phyloP scores from a whole-genome alignment of 2,797 vertebrate species.

The Danio albolineatus region DNA sequence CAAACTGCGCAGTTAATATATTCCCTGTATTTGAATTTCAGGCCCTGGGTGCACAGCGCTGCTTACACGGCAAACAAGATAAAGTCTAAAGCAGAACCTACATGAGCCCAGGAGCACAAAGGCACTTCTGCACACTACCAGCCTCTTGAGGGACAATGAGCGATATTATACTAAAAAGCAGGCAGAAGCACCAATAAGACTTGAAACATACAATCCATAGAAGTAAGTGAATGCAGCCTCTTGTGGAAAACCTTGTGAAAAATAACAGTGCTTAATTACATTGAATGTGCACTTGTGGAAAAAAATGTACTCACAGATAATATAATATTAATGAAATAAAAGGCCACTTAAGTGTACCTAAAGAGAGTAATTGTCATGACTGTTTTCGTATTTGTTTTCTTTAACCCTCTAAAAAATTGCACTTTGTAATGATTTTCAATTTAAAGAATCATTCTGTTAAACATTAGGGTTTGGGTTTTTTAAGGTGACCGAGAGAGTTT shows the following conservation, averaged over 20 bases:
- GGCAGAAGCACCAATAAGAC: constrained; percentile 13
- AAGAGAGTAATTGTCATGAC: background rate
- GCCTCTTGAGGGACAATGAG: constrained; percentile 50
- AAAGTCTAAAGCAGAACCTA: constrained; percentile 68
- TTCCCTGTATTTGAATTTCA: constrained; percentile 59
- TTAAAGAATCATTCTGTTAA: background rate
- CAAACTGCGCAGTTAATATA: constrained; percentile 63
- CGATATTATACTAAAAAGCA: constrained; percentile 14
- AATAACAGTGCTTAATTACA: background rate
- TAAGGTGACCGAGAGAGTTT: too few species aligned
- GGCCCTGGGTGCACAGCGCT: constrained; percentile 65
- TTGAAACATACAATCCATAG: background rate
- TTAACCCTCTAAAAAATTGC: too few species aligned
- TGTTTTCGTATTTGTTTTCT: background rate
- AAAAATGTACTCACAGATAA: background rate
- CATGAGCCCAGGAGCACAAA: constrained; percentile 66
- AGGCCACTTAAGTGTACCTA: background rate
- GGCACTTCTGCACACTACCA: constrained; percentile 69
- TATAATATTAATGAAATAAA: background rate
- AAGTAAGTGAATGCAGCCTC: background rate
- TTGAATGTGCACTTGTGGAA: background rate
- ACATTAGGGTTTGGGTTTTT: too few species aligned
- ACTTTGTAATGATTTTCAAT: background rate
- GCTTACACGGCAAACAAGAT: constrained; percentile 66
- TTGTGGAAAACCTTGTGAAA: background rate